Evolutionary conservation across 2,797 vertebrate genomes (phyloP), one percentile per base, ranked within the genome.

Genomic region (Sarcoramphus papa): DNA sequence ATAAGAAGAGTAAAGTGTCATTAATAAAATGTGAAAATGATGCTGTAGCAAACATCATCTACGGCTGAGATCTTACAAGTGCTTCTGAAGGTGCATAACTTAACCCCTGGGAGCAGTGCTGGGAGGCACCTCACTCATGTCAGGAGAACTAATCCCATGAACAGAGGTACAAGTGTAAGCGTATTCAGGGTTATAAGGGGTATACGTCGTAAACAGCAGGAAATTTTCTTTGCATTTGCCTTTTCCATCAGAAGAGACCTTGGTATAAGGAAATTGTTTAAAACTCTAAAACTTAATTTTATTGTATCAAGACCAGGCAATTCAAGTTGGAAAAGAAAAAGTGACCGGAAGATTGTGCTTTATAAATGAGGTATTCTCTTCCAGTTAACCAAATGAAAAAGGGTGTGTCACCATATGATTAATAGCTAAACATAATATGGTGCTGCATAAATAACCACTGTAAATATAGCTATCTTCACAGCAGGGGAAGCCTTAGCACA

Each of bases 401-500:
- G 63, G 60, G 35, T 28, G 30, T 85, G 84, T 62, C 90, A 90
- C 50, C 11, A 5, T 81, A 72, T 90, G 92, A 96, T 94, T 94
- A 95, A 90, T 50, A 75, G 81, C 81, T 94, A 88, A 97, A 85
- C 54, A 78, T 87, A 90, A 81, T 78, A 72, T 18, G 28, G 41
- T 85, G 57, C 81, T 91, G 88, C 75, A 94, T 94, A 95, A 96
- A 81, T 85, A 96, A 65, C 53, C 84, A 48, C 75, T 68, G 68
- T 90, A 97, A 93, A 95, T 89, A 94, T 68, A 97, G 90, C 81
- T 91, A 72, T 88, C 91, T 90, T 96, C 95, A 83, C 86, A 96
- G 91, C 75, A 90, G 78, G 75, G 72, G 68, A 94, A 93, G 90
- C 37, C 69, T 96, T 67, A 90, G 82, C 68, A 91, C 81, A 65